These are phyloP conservation scores for Campoletis sonorensis DNA, from an alignment of 1,140 invertebrate genomes.

Conservation along the genomic window DNA sequence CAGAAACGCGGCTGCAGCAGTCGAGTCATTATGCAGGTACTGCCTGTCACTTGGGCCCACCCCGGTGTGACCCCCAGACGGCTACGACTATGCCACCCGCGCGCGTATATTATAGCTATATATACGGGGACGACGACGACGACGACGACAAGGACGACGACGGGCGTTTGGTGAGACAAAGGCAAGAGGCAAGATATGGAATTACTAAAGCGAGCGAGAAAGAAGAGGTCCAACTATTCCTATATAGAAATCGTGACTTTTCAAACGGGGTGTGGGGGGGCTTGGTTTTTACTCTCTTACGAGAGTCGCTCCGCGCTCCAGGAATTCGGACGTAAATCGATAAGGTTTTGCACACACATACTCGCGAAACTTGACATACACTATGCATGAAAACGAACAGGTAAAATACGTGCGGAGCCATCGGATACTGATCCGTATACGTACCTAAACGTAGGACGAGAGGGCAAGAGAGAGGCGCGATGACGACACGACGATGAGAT, in stretches of 20 bases:
- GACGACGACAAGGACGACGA: conserved; percentile 23
- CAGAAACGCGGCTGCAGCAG: conserved; percentile 62
- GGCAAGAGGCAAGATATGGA: conserved; percentile 4
- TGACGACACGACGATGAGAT: neutral
- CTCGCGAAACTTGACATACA: neutral
- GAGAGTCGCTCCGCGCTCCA: neutral
- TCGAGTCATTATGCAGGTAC: conserved; percentile 70
- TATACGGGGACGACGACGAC: conserved; percentile 36
- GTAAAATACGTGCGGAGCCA: neutral
- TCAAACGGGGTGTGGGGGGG: conserved; percentile 2
- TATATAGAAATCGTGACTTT: conserved; percentile 43
- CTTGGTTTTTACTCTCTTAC: neutral
- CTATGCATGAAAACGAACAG: conserved; percentile 22
- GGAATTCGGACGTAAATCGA: conserved; percentile 47
- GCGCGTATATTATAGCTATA: too few species aligned
- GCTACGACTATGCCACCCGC: conserved; percentile 38
- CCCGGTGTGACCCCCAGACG: conserved; percentile 58
- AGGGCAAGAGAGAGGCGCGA: neutral
- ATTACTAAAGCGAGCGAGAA: neutral
- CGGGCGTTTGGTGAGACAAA: conserved; percentile 21
- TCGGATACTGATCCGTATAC: too few species aligned
- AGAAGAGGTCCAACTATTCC: neutral
- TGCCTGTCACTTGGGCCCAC: conserved; percentile 59
- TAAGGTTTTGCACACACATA: conserved; percentile 26
- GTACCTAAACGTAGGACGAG: neutral